Evolutionary conservation across 1,140 invertebrate species (phyloP).

Genomic region (Antheraea mylitta): DNA sequence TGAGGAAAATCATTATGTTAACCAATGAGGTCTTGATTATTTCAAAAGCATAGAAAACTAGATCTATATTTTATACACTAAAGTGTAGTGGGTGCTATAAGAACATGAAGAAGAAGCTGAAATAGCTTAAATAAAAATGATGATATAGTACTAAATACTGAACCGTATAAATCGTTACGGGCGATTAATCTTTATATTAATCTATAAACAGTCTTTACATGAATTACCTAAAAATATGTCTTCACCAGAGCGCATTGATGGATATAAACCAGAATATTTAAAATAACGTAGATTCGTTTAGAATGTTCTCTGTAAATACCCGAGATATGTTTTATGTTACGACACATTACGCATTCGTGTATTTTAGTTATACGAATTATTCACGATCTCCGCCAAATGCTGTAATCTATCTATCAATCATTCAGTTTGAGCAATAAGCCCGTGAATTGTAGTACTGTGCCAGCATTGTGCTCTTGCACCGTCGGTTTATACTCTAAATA

Average conservation of each 20-base stretch:
- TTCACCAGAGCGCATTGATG: not conserved
- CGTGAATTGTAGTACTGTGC: not conserved
- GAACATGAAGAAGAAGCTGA: no score
- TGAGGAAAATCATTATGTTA: no score
- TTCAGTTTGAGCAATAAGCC: not conserved
- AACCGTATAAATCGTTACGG: no score
- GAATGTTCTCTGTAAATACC: not conserved
- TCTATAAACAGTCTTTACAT: no score
- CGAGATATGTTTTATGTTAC: not conserved
- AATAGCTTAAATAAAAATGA: no score
- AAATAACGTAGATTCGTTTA: not conserved
- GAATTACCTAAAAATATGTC: not conserved
- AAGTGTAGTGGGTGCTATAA: no score
- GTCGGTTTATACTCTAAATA: no score
- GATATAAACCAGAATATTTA: not conserved
- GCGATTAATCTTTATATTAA: no score
- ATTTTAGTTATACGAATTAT: not conserved
- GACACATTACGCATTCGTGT: not conserved
- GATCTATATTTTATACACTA: no score
- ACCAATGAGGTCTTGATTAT: no score
- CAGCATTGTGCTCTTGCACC: not conserved
- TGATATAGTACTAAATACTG: no score
- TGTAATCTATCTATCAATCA: not conserved
- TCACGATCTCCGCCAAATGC: not conserved
- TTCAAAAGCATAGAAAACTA: no score